Conservation (phyloP, 2,888 invertebrate species). For the Ecdyonurus torrentis region DNA sequence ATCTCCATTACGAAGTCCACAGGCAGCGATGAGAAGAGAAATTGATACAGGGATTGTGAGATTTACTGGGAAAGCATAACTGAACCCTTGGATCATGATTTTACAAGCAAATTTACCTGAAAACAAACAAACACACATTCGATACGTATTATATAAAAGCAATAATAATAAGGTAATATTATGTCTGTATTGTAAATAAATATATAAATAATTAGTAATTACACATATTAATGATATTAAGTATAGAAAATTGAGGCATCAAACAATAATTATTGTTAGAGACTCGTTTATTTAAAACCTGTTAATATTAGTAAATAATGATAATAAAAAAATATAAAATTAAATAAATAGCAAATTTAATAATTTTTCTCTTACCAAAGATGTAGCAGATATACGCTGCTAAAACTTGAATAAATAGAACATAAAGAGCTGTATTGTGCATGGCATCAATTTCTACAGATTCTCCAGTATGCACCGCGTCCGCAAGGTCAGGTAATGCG, state of each 20-base stretch:
- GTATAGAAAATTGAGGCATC: too few relatives aligned
- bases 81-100: constrained; percentile 74
- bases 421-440: constrained; percentile 35
- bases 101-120: constrained; percentile 68
- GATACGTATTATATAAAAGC: background rate
- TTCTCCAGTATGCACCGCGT: constrained; percentile 25
- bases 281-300: background rate
- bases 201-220: too few relatives aligned
- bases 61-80: constrained; percentile 68
- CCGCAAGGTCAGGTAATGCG: constrained; percentile 24
- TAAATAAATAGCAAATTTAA: background rate
- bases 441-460: constrained; percentile 22
- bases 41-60: constrained; percentile 59
- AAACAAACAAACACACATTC: background rate
- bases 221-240: too few relatives aligned
- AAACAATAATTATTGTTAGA: too few relatives aligned
- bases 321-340: too few relatives aligned
- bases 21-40: constrained; percentile 45
- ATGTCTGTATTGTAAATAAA: too few relatives aligned
- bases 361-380: constrained; percentile 19
- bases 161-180: too few relatives aligned
- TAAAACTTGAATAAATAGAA: constrained; percentile 45
- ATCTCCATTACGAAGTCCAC: constrained; percentile 43
- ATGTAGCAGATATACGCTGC: constrained; percentile 43
- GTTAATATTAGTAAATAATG: background rate